Evolutionary conservation across 1,140 invertebrate genomes (phyloP).

Genomic region (Bombus sibiricus): DNA sequence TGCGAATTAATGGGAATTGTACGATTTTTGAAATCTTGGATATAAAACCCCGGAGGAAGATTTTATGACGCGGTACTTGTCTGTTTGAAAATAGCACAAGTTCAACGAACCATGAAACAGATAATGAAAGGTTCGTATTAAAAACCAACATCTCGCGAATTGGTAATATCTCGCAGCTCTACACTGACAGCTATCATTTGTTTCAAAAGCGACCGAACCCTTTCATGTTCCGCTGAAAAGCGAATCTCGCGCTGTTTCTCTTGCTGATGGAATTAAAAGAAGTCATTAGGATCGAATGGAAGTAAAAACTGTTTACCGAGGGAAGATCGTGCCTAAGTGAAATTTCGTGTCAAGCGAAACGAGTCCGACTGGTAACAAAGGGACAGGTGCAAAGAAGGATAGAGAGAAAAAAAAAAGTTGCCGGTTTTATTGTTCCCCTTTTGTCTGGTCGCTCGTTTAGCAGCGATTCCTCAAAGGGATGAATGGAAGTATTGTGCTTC

Average conservation of each 20-base stretch:
- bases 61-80: neutral
- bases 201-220: neutral
- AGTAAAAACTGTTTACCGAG: constrained; percentile 4
- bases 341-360: constrained; percentile 41
- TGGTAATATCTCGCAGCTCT: neutral
- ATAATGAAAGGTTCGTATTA: neutral
- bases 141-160: neutral
- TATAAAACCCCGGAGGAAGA: neutral
- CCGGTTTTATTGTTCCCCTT: constrained; percentile 37
- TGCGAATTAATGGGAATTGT: neutral
- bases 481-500: constrained; percentile 42
- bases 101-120: neutral
- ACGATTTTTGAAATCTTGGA: neutral
- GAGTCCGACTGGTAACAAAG: constrained; percentile 19
- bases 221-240: neutral
- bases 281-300: constrained; percentile 15
- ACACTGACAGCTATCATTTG: neutral
- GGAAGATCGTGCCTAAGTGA: constrained; percentile 28
- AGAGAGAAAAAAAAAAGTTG: neutral
- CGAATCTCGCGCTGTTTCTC: neutral
- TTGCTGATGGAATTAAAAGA: constrained; percentile 17
- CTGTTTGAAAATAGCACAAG: neutral
- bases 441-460: constrained; percentile 40
- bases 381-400: constrained; percentile 13
- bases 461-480: constrained; percentile 45